Evolutionary conservation across 2,888 invertebrate genomes (phyloP), one percentile per base, ranked within the genome.

Genomic region (Phaonia tiefii): DNA sequence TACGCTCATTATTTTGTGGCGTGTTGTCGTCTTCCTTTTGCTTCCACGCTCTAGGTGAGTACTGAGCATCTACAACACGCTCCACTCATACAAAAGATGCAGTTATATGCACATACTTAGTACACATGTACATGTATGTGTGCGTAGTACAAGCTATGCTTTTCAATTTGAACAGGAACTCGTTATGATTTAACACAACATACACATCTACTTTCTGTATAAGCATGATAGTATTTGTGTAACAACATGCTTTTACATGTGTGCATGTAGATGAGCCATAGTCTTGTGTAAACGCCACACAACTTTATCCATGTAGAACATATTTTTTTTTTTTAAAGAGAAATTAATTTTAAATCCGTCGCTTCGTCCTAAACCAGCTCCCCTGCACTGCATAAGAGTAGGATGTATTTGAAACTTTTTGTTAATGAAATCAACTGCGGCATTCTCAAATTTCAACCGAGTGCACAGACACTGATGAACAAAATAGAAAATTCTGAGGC

Each of bases 351-450:
- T 72, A n/a, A n/a, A n/a, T 72, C 78, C 78, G 78, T 60, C 78
- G 69, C 67, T 72, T 51, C 65, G 49, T 46, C 58, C 25, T 66
- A 22, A 51, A 11, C 51, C 11, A 4, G 13, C 44, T 44, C 44
- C 46, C 3, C 65, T 46, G 15, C 72, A 58, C 10, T 39, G 39
- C 51, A n/a, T 51, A 56, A 31, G 20, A 5, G 51, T 5, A 3
- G 60, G 67, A 71, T 75, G 56, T 75, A 37, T 69, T 72, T 63
- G 72, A 78, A 81, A 73, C 60, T 87, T 89, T 87, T 86, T 85
- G 87, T 87, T 89, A 89, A 88, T 88, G 89, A 89, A 88, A 89
- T 88, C 89, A 89, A 85, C 86, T 86, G 85, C 86, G 86, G 86
- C 60, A 69, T 77, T 54, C 76, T 75, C 66, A 69, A 77, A 77